Base-by-base conservation (phyloP, 35 echinoderm and acorn worm genomes). In the Acanthaster planci region DNA sequence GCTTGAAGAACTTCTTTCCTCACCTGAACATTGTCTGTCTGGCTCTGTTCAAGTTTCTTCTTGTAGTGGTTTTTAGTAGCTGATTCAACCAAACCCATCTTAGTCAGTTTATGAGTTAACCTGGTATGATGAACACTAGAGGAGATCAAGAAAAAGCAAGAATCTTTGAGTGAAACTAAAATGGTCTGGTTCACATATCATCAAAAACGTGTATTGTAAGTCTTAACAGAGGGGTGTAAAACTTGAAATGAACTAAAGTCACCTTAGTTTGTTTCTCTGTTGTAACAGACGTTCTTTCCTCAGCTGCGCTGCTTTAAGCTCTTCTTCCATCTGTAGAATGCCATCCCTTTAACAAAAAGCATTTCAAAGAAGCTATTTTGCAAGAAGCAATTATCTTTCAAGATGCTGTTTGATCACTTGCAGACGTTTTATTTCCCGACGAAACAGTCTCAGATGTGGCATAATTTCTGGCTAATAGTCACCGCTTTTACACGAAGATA, bases 261-360 rank as follows among this genome's bases (percentile, higher is more conserved):
- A 97, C 94, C 94, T 97, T 0, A 97, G 68, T 90, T 89, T 90
- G 47, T 97, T 92, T 75, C 94, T 86, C 31, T 92, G 90, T 38
- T 97, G 94, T 22, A 92, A 75, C 18, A 97, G 68, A 15, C 57
- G 82, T 32, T 88, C 87, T 85, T 92, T 97, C 39, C 80, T 60
- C 37, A 86, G 85, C 34, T 81, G 52, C 78, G 81, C 56, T 40
- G 44, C 67, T 26, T 89, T 82, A 8, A 92, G 78, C 39, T 92
- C 83, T 21, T 89, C 83, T 26, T 85, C 60, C 38, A 97, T 78
- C 12, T 60, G 53, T 7, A 83, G 76, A 89, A 97, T 92, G 29
- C 92, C 87, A 38, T 92, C 90, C 39, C 94, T 97, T 51, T 9
- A 76, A 86, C 36, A 38, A 76, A 29, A 84, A 84, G 76, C 37